Base-by-base conservation (phyloP, 1,140 invertebrate genomes). In the Drosophila ercepeae region DNA sequence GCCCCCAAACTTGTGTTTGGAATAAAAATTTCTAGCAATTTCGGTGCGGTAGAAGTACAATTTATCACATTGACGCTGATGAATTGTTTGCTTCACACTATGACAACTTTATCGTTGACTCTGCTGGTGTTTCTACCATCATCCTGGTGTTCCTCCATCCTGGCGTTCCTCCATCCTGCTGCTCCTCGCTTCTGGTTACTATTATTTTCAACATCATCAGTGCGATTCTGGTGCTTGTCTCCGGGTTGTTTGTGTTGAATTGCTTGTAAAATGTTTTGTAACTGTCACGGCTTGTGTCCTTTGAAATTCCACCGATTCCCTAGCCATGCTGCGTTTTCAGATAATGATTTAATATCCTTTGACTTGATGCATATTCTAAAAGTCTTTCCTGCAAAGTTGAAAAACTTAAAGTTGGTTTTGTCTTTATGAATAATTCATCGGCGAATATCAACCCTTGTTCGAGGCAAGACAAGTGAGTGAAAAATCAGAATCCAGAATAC, bases 51-150 rank as follows among this genome's bases (percentile, higher is more conserved):
- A 39, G 68, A 73, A 74, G 60, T 57, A 84, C 84, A 84, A 84
- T 84, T 84, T 84, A 84, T 84, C 81, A 84, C 81, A 84, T 86
- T 84, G 81, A 84, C 81, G 81, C 81, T 84, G 81, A 84, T 84
- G 81, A 84, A 84, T 84, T 86, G 81, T 84, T 84, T 69, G 81
- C 75, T 73, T 81, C 55, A 76, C 81, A 84, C 81, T 86, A 84
- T 84, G 81, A 86, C 81, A 84, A 81, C 81, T 84, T 84, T 86
- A 84, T 84, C 82, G 82, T 57, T 67, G 63, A 67, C 60, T 67
- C 49, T 67, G 46, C 42, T 21, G 39, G 18, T 54, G 57, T 41
- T 46, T 19, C 49, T 16, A 42, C 51, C 32, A 23, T 34, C n/a
- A 53, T 29, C 8, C n/a, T 6, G 32, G 11, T 34, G 11, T 11